These are phyloP conservation scores for Eutolmus rufibarbis DNA, from an alignment of 2,888 invertebrate species.

Conservation along the genomic window DNA sequence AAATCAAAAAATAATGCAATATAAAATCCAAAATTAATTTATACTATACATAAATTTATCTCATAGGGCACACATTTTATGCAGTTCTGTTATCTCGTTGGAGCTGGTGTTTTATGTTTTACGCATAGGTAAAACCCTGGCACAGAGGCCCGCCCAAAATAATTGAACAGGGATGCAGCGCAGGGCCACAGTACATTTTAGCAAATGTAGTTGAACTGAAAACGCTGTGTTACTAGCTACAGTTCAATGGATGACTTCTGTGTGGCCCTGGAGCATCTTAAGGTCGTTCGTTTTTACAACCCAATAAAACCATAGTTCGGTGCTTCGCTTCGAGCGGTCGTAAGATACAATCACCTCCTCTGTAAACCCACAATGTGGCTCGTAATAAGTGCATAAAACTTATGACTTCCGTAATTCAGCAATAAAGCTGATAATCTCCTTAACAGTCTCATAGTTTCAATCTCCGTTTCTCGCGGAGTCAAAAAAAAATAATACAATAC, in stretches of 20 bases:
- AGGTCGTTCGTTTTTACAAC: neutral
- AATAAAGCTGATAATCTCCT: neutral
- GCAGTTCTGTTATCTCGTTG: neutral
- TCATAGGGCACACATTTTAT: neutral
- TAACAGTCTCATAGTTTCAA: too few species aligned
- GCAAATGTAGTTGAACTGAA: neutral
- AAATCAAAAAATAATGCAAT: too few species aligned
- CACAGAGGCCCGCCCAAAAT: neutral
- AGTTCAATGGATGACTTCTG: neutral
- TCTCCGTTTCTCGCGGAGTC: too few species aligned
- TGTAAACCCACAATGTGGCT: neutral
- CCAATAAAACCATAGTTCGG: neutral
- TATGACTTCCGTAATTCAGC: neutral
- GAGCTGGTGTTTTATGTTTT: neutral
- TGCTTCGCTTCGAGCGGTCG: neutral
- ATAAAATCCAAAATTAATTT: neutral
- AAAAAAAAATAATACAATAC: too few species aligned
- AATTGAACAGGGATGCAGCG: neutral
- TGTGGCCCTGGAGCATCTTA: neutral
- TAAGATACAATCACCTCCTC: neutral
- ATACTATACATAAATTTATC: neutral
- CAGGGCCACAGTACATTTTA: neutral
- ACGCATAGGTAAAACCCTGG: neutral
- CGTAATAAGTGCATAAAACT: neutral
- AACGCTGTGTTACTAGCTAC: neutral